These are phyloP conservation scores for Eira barbara DNA, from an alignment of 2,113 vertebrate species.

Conservation along the genomic window DNA sequence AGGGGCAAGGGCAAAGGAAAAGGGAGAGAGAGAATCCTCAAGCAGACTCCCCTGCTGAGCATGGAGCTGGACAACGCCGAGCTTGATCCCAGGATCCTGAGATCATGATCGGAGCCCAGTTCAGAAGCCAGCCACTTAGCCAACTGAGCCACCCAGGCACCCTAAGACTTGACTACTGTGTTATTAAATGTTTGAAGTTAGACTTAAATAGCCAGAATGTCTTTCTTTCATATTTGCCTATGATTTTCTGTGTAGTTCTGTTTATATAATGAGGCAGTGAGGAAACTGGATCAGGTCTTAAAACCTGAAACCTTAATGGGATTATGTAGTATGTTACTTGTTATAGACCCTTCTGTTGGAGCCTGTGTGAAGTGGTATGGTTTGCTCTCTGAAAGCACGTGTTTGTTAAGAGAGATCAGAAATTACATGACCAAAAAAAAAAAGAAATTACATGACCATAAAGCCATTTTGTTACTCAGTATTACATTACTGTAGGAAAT, in stretches of 20 bases:
- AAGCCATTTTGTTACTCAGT: background rate
- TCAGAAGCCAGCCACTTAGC: background rate
- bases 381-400: background rate
- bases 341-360: background rate
- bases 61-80: accelerated
- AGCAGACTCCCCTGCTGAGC: background rate
- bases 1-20: background rate
- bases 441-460: background rate
- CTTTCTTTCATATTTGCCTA: background rate
- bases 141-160: background rate
- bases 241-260: background rate
- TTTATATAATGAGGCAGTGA: background rate
- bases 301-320: background rate
- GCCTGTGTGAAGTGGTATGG: background rate
- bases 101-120: background rate
- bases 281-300: background rate
- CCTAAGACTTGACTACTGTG: background rate
- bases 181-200: background rate
- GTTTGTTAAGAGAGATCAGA: background rate
- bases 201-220: background rate
- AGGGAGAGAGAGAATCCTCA: background rate
- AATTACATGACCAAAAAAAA: background rate
- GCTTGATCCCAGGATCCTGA: background rate
- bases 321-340: background rate
- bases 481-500: background rate